Conservation (phyloP, 1,140 invertebrate genomes). For the Apis dorsata region DNA sequence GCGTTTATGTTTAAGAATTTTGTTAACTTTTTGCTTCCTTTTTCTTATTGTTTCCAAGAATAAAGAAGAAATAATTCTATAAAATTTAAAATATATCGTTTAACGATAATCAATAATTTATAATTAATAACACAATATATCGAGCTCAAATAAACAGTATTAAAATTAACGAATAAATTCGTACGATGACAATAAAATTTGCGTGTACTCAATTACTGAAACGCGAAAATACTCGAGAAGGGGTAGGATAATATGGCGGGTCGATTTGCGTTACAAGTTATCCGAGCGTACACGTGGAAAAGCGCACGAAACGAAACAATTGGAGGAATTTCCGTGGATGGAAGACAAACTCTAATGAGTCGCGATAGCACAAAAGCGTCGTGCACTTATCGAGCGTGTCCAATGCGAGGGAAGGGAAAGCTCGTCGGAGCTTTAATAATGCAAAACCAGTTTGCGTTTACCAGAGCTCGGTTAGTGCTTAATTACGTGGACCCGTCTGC, state of each 20-base stretch:
- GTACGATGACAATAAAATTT: background rate
- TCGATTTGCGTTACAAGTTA: conserved; percentile 16
- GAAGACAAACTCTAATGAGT: conserved; percentile 47
- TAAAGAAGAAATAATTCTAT: too few species aligned
- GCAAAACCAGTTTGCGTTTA: conserved; percentile 61
- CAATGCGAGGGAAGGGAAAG: background rate
- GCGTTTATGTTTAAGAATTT: too few species aligned
- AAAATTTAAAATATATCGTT: too few species aligned
- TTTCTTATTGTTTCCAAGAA: too few species aligned
- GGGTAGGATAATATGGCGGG: too few species aligned
- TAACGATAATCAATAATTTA: too few species aligned
- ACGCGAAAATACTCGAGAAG: background rate
- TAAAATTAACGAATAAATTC: background rate
- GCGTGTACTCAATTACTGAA: too few species aligned
- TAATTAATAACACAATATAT: too few species aligned
- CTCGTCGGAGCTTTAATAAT: conserved; percentile 54
- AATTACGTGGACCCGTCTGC: conserved; percentile 57
- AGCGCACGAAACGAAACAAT: conserved; percentile 25
- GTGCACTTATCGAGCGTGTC: conserved; percentile 31
- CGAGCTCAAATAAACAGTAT: too few species aligned
- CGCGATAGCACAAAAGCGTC: conserved; percentile 43
- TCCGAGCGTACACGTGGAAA: background rate
- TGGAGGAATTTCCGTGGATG: conserved; percentile 25
- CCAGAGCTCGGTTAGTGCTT: conserved; percentile 60
- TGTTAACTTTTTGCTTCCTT: too few species aligned